A percentile compares a stretch with the other conserved stretches of the same genome.
These are phyloP conservation scores for Sarcophaga subvicina DNA, from an alignment of 2,888 invertebrate species.

Conservation along the genomic window DNA sequence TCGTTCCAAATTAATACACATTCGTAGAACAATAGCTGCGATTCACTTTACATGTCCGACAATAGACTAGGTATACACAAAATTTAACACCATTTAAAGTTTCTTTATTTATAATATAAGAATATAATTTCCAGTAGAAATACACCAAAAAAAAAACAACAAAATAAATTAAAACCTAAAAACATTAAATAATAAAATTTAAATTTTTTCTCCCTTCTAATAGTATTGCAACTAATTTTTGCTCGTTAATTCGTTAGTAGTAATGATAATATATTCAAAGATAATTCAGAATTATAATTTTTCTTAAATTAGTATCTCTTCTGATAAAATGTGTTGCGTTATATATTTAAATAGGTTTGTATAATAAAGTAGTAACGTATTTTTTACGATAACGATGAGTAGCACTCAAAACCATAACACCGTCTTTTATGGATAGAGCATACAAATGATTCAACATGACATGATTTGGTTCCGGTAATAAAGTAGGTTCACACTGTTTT, in stretches of 20 bases:
- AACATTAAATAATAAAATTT: constrained; percentile 5
- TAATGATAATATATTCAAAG: not conserved
- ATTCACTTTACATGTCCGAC: too few species aligned
- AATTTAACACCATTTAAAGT: constrained; percentile 18
- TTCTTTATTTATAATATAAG: constrained; percentile 10
- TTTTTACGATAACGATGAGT: constrained; percentile 99
- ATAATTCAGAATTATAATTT: constrained; percentile 15
- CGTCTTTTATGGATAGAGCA: constrained; percentile 99
- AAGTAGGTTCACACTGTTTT: constrained; percentile 96
- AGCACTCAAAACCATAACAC: constrained; percentile 99
- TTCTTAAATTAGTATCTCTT: constrained; percentile 1
- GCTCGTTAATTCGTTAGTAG: not conserved
- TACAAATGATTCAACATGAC: constrained; percentile 99
- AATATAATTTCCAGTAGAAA: constrained; percentile 6
- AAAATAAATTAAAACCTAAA: constrained; percentile 13
- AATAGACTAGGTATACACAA: not conserved
- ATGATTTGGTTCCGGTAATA: constrained; percentile 99
- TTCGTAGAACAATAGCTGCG: too few species aligned
- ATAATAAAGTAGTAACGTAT: constrained; percentile 98
- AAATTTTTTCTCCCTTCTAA: not conserved
- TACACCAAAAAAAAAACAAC: constrained; percentile 25
- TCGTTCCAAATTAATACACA: too few species aligned
- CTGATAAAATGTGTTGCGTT: constrained; percentile 73
- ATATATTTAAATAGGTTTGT: constrained; percentile 92
- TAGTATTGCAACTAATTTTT: constrained; percentile 26